phyloP scores from a whole-genome alignment of 2,888 invertebrate genomes.

The Augochlorella aurata region DNA sequence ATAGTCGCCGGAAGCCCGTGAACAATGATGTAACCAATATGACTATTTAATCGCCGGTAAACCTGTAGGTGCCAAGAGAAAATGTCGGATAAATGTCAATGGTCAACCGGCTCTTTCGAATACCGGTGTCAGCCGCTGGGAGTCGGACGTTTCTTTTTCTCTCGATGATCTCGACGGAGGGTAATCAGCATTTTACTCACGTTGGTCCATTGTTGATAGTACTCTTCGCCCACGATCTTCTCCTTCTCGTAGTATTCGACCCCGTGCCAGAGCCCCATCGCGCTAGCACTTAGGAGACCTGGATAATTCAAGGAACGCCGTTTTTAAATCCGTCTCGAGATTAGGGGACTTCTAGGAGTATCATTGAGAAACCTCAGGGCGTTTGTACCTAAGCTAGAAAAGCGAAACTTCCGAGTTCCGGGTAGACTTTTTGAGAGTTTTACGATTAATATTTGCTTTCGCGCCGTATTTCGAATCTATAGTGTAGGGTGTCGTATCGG shows the following conservation, averaged over 20 bases:
- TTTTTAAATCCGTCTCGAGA: background rate
- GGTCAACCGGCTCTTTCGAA: background rate
- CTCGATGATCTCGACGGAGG: background rate
- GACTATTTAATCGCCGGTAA: slow-evolving; percentile 7
- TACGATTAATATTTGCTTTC: no score
- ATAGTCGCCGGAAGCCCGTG: slow-evolving; percentile 26
- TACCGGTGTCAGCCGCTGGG: background rate
- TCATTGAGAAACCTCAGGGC: background rate
- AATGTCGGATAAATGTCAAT: slow-evolving; percentile 19
- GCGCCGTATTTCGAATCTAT: background rate
- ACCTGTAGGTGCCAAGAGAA: background rate
- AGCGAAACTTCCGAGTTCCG: no score
- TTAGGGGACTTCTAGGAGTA: background rate
- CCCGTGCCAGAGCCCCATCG: slow-evolving; percentile 98
- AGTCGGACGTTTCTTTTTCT: background rate
- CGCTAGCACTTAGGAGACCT: slow-evolving; percentile 95
- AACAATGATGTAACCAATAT: slow-evolving; percentile 32
- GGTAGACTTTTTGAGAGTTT: no score
- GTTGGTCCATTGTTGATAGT: slow-evolving; percentile 95
- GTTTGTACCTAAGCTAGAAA: no score
- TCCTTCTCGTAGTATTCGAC: slow-evolving; percentile 98
- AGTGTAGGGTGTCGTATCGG: background rate
- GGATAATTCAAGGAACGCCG: slow-evolving; percentile 21
- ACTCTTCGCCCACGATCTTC: slow-evolving; percentile 95
- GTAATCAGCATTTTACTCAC: slow-evolving; percentile 84